Conservation (phyloP, 2,113 vertebrate genomes). For the Rostratula benghalensis region DNA sequence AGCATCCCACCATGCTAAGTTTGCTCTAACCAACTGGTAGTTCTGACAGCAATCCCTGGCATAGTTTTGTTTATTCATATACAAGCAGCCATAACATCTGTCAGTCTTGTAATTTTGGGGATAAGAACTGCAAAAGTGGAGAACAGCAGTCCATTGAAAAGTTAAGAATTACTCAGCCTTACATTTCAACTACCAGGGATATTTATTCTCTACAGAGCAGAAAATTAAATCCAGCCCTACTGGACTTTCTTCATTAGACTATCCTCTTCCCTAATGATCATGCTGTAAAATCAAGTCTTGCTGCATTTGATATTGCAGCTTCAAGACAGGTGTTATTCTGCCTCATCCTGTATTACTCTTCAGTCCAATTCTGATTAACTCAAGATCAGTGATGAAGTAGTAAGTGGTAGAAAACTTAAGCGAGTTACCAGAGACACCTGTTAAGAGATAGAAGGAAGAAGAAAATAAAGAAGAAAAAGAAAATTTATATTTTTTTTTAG, state of each 20-base stretch:
- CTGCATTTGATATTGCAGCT: not conserved
- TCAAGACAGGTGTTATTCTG: not conserved
- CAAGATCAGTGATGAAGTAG: not conserved
- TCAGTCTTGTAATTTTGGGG: not conserved
- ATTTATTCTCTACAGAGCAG: not conserved
- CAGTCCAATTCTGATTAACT: not conserved
- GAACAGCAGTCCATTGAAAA: not conserved
- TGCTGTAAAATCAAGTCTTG: not conserved
- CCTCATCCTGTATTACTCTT: not conserved
- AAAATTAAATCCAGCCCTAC: not conserved
- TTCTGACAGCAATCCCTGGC: not conserved
- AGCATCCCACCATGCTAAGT: not conserved
- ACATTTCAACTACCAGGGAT: not conserved
- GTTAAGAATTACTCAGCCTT: not conserved
- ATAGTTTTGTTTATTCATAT: not conserved
- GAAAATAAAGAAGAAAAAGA: not conserved
- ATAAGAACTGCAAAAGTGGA: not conserved
- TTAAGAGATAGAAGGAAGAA: not conserved
- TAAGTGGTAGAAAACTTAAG: not conserved
- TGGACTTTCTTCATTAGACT: not conserved
- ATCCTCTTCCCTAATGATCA: not conserved
- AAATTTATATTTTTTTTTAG: not conserved
- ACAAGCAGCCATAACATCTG: not conserved
- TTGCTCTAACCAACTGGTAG: not conserved
- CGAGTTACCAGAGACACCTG: not conserved